Evolutionary conservation across 2,113 vertebrate genomes (phyloP).

Genomic region (Heliornis fulica): DNA sequence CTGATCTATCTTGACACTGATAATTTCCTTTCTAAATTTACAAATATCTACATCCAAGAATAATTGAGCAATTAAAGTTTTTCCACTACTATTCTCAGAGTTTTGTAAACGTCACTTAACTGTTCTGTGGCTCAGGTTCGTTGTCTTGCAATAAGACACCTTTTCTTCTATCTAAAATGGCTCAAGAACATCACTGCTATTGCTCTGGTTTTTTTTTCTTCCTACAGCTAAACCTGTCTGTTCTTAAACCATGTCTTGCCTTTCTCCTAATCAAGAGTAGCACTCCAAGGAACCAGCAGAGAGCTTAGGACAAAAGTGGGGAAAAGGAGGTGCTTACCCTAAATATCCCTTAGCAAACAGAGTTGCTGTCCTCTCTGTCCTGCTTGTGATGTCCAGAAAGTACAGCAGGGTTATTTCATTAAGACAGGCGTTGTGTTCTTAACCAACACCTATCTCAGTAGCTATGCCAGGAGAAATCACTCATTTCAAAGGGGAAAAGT

Average conservation of each 20-base stretch:
- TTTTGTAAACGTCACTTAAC: background rate
- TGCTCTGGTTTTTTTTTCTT: background rate
- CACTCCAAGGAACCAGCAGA: background rate
- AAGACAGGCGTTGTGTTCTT: background rate
- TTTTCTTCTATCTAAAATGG: background rate
- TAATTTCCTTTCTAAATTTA: background rate
- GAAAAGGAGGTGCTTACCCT: background rate
- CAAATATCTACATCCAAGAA: background rate
- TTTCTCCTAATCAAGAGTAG: background rate
- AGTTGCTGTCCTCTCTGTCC: background rate
- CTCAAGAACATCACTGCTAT: background rate
- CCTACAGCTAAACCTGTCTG: background rate
- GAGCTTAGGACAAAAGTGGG: background rate
- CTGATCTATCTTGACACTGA: background rate
- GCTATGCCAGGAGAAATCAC: background rate
- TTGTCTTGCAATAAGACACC: background rate
- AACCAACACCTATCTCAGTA: background rate
- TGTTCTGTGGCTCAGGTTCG: background rate
- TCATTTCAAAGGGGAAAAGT: background rate
- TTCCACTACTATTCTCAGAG: background rate
- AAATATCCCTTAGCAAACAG: background rate
- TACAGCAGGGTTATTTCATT: background rate
- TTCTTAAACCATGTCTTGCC: background rate
- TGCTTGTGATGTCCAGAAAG: background rate
- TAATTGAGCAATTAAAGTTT: background rate